Conservation (phyloP, 2,888 invertebrate genomes). For the Encarsia formosa region DNA sequence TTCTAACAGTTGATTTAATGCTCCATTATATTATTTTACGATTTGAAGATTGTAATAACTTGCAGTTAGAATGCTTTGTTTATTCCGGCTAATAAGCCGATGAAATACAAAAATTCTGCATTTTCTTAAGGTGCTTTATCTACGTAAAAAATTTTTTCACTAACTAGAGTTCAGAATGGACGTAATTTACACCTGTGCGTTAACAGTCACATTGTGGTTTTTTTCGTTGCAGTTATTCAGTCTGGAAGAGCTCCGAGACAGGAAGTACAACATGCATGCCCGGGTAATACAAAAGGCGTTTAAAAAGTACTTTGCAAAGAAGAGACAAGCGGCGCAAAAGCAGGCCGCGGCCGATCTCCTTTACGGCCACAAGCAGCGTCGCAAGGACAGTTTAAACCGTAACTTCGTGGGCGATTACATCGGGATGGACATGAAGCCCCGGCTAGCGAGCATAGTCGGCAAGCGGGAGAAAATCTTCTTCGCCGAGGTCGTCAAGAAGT, state of each 20-base stretch:
- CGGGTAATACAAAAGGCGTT: conserved; percentile 65
- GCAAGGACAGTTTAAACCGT: conserved; percentile 60
- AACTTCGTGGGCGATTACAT: conserved; percentile 69
- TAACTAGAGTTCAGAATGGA: too few species aligned
- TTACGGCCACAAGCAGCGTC: conserved; percentile 60
- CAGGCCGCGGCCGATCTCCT: conserved; percentile 55
- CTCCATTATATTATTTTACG: too few species aligned
- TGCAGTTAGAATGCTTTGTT: too few species aligned
- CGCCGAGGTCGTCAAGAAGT: conserved; percentile 63
- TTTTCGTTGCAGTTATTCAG: conserved; percentile 57
- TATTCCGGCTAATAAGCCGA: too few species aligned
- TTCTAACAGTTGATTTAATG: too few species aligned
- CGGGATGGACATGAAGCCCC: conserved; percentile 61
- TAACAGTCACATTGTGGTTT: too few species aligned
- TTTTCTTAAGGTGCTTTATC: too few species aligned
- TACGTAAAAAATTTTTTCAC: too few species aligned
- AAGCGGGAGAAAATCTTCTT: conserved; percentile 64
- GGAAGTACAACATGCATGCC: conserved; percentile 64
- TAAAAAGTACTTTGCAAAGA: conserved; percentile 59
- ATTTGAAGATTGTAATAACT: too few species aligned
- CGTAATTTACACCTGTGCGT: too few species aligned
- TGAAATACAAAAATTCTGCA: too few species aligned
- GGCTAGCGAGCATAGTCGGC: conserved; percentile 57
- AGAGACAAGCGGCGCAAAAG: conserved; percentile 57
- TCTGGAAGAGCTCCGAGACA: conserved; percentile 63